Conservation (phyloP, 2,113 vertebrate species). For the Cheirogaleus medius region DNA sequence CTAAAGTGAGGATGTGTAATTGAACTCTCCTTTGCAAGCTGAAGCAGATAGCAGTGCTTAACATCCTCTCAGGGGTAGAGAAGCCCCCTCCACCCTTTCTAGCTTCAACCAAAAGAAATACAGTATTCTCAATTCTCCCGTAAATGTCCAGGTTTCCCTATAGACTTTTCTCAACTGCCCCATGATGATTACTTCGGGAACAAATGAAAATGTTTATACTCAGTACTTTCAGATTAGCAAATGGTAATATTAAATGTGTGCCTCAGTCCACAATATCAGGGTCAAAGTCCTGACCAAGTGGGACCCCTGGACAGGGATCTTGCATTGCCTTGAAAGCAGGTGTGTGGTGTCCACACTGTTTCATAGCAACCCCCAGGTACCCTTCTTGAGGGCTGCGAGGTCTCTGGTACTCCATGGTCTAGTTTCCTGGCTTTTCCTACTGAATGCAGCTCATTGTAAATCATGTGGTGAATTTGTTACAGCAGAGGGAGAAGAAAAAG, state of each 20-base stretch:
- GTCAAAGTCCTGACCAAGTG: background rate
- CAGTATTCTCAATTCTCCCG: background rate
- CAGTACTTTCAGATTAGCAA: background rate
- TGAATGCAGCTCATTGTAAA: background rate
- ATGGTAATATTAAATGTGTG: too few species aligned
- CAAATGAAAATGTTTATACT: background rate
- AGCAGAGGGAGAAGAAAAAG: background rate
- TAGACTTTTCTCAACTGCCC: background rate
- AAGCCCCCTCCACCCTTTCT: background rate
- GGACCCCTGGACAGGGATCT: too few species aligned
- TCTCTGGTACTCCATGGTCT: background rate
- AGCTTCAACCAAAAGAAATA: background rate
- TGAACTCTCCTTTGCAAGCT: too few species aligned
- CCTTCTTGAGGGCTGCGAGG: background rate
- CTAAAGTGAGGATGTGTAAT: background rate
- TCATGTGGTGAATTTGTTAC: background rate
- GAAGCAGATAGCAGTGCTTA: background rate
- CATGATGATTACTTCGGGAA: background rate
- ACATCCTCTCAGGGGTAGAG: background rate
- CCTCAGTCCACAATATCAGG: background rate
- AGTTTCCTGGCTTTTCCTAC: background rate
- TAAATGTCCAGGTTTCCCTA: background rate
- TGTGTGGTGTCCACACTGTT: rapidly evolving
- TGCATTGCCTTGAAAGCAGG: background rate
- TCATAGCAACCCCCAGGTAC: background rate